Evolutionary conservation across 2,888 invertebrate species (phyloP).

Genomic region (Cosmorhoe ocellata): DNA sequence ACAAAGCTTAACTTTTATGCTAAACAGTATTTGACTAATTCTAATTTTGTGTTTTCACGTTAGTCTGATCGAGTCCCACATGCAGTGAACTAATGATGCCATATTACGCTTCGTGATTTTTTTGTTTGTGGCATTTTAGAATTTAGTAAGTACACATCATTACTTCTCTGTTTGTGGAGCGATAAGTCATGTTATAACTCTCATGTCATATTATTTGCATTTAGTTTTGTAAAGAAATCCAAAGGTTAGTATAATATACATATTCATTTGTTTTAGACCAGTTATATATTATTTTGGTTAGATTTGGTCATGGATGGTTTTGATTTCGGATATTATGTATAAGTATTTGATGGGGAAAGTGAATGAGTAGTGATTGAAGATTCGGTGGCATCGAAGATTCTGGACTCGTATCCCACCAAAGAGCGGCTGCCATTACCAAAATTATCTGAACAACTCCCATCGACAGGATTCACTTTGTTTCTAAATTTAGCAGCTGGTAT

Average conservation of each 20-base stretch:
- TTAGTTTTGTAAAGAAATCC: constrained; percentile 82
- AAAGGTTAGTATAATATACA: constrained; percentile 78
- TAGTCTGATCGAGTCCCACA: constrained; percentile 73
- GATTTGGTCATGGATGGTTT: constrained; percentile 55
- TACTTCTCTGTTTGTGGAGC: constrained; percentile 69
- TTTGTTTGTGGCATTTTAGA: constrained; percentile 62
- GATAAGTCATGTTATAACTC: constrained; percentile 58
- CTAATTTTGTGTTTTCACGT: constrained; percentile 76
- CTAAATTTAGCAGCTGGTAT: constrained; percentile 82
- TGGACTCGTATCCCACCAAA: constrained; percentile 41
- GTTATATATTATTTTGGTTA: constrained; percentile 50
- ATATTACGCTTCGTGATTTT: constrained; percentile 60
- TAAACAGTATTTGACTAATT: constrained; percentile 81
- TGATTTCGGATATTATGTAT: constrained; percentile 44
- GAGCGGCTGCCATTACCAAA: constrained; percentile 54
- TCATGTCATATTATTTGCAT: constrained; percentile 66
- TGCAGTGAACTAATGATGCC: constrained; percentile 65
- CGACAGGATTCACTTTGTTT: constrained; percentile 67
- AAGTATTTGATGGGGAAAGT: constrained; percentile 25
- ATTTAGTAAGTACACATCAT: constrained; percentile 51
- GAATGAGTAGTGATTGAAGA: constrained; percentile 33
- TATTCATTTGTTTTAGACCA: constrained; percentile 56
- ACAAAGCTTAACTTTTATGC: constrained; percentile 80
- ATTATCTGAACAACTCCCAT: constrained; percentile 53
- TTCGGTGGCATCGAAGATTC: constrained; percentile 36